Evolutionary conservation across 2,888 invertebrate species (phyloP).

Genomic region (Trissonchulus latispiculum): DNA sequence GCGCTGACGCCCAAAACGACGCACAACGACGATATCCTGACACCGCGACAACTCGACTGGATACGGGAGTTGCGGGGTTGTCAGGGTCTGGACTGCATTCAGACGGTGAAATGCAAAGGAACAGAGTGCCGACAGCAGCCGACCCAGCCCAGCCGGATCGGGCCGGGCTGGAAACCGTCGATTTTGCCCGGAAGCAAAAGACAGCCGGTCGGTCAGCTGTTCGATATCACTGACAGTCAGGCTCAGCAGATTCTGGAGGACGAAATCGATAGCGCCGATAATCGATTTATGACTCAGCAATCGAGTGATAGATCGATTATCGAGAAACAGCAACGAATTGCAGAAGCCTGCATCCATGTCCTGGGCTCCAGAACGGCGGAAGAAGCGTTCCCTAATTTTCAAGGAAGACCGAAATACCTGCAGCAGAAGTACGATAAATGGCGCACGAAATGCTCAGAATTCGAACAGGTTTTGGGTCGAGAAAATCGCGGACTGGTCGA

Average conservation of each 20-base stretch:
- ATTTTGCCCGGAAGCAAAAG: not conserved
- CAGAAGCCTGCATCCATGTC: not conserved
- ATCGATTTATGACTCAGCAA: not conserved
- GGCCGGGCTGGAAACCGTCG: not conserved
- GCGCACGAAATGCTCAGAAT: not conserved
- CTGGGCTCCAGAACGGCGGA: not conserved
- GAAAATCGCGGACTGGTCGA: not conserved
- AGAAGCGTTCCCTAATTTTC: slow-evolving; percentile 5
- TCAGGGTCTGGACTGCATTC: slow-evolving; percentile 10
- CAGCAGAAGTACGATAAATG: not conserved
- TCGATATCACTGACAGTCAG: not conserved
- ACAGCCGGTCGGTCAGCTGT: not conserved
- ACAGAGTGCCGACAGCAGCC: not conserved
- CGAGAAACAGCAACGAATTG: not conserved
- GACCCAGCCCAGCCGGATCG: not conserved
- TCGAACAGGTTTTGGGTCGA: not conserved
- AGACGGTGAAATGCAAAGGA: slow-evolving; percentile 13
- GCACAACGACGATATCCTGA: slow-evolving; percentile 8
- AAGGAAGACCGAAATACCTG: not conserved
- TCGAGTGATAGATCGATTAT: not conserved
- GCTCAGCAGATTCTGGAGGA: not conserved
- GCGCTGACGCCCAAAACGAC: not conserved
- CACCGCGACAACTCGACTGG: not conserved
- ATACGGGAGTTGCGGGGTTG: slow-evolving; percentile 9
- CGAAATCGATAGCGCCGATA: not conserved